Conservation (phyloP, 2,797 vertebrate genomes). For the Zalophus californianus region DNA sequence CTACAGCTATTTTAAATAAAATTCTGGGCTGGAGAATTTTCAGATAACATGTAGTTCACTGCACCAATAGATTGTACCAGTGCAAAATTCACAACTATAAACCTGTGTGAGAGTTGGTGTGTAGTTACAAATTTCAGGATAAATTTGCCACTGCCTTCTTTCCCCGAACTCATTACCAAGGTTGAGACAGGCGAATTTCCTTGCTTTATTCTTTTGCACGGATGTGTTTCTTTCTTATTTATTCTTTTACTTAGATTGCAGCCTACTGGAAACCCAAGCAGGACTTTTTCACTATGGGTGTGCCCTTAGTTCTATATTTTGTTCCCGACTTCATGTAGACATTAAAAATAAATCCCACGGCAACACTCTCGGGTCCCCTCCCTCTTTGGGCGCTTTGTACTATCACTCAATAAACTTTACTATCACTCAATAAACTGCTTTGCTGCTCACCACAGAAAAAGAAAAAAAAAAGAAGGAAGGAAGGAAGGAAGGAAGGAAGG, state of each 20-base stretch:
- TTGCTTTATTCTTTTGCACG: neutral
- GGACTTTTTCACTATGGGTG: neutral
- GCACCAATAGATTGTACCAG: neutral
- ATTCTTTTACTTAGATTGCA: neutral
- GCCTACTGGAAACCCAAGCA: neutral
- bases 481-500: too few species aligned
- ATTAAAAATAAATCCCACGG: neutral
- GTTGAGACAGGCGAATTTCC: neutral
- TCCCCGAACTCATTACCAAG: neutral
- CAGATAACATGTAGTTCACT: neutral
- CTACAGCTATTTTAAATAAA: neutral
- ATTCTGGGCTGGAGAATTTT: neutral
- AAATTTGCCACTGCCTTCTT: neutral
- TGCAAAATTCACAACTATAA: neutral
- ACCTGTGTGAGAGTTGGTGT: neutral
- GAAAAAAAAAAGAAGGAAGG: too few species aligned
- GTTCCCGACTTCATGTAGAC: neutral
- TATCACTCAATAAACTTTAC: too few species aligned
- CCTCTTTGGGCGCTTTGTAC: too few species aligned
- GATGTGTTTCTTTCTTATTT: neutral
- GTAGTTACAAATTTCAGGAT: neutral
- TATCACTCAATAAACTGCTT: too few species aligned
- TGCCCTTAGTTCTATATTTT: neutral
- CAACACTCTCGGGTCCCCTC: too few species aligned
- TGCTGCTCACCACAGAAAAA: too few species aligned